Evolutionary conservation across 1,140 invertebrate genomes (phyloP).

Genomic region (Diploscapter pachys): DNA sequence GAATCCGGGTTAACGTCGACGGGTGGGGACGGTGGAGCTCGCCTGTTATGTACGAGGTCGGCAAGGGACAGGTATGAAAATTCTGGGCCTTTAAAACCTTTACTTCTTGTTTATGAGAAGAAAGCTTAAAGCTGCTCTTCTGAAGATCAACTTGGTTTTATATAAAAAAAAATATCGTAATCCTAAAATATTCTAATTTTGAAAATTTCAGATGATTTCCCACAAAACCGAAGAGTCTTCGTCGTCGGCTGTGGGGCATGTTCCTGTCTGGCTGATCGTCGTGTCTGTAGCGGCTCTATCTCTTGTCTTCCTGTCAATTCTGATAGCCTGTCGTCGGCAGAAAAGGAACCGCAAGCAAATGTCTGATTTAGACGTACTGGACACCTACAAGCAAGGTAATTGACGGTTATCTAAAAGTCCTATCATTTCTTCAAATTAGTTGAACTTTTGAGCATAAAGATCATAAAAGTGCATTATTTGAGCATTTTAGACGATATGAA

Average conservation of each 20-base stretch:
- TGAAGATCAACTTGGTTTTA: neutral
- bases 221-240: no score
- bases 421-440: no score
- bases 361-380: constrained; percentile 53
- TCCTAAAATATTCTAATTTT: no score
- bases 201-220: no score
- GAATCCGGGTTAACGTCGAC: constrained; percentile 2
- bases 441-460: no score
- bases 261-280: neutral
- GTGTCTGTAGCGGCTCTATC: constrained; percentile 6
- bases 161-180: neutral
- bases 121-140: neutral
- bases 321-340: constrained; percentile 3
- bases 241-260: no score
- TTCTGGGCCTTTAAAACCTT: neutral
- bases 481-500: neutral
- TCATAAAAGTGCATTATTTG: neutral
- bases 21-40: constrained; percentile 21
- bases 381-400: constrained; percentile 57
- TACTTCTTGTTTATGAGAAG: neutral
- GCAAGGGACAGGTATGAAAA: constrained; percentile 4
- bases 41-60: constrained; percentile 17
- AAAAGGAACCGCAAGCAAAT: constrained; percentile 50
- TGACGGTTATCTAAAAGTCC: neutral
- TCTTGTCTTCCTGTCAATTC: constrained; percentile 8